These are phyloP conservation scores for Stenichneumon culpator DNA, from an alignment of 2,888 invertebrate genomes.

Conservation along the genomic window DNA sequence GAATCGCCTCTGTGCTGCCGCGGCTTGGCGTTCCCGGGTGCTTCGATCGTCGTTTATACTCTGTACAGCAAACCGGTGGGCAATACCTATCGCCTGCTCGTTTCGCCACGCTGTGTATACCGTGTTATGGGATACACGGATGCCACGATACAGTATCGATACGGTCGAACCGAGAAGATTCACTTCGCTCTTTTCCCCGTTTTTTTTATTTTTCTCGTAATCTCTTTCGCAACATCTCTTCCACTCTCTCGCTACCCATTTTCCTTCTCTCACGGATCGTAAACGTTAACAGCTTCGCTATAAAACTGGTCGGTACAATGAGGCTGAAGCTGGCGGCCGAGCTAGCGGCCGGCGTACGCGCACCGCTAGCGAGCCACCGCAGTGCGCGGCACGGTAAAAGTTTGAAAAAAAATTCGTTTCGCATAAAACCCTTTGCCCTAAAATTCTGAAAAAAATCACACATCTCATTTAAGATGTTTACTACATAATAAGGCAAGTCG, in stretches of 20 bases:
- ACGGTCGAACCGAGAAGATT: conserved; percentile 32
- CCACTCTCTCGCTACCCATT: background rate
- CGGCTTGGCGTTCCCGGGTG: conserved; percentile 13
- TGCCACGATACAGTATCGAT: conserved; percentile 9
- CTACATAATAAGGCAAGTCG: too few relatives aligned
- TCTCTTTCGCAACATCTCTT: conserved; percentile 8
- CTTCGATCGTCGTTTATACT: conserved; percentile 18
- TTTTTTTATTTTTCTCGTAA: conserved; percentile 35
- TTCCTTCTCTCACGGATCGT: conserved; percentile 23
- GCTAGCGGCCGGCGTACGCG: too few relatives aligned
- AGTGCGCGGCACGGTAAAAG: too few relatives aligned
- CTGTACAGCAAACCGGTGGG: conserved; percentile 13
- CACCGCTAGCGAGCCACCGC: too few relatives aligned
- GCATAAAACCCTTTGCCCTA: too few relatives aligned
- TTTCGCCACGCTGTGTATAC: conserved; percentile 26
- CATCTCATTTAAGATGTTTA: too few relatives aligned
- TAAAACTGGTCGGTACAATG: conserved; percentile 36
- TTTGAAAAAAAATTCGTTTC: too few relatives aligned
- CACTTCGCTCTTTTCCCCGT: conserved; percentile 33
- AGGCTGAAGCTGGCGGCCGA: too few relatives aligned
- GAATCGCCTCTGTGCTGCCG: conserved; percentile 27
- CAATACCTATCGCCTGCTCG: conserved; percentile 37
- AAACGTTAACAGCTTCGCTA: conserved; percentile 33
- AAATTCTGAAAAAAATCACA: too few relatives aligned
- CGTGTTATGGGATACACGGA: conserved; percentile 29